Base-by-base conservation (phyloP, 2,888 invertebrate genomes). In the Strigamia crassipes region DNA sequence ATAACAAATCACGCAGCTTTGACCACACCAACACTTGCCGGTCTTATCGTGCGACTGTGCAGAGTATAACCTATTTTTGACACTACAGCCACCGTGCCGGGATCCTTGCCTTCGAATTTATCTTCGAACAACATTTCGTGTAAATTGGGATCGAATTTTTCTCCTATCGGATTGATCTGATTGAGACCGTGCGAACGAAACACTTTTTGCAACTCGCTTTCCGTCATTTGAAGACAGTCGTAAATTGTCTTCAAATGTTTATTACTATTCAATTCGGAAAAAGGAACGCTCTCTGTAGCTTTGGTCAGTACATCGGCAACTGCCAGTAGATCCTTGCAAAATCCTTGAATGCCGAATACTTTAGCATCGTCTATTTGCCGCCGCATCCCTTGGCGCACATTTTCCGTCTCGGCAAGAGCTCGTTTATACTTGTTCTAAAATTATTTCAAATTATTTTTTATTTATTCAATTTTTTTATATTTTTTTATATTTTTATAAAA, bases 41-140 rank as follows among this genome's bases (percentile, higher is more conserved):
- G 97, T 85, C 99, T 91, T 85, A 99, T 93, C 85, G 97, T 96
- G 85, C 99, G 91, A 86, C 96, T 95, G 86, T 96, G 94, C 82
- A 99, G 90, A 88, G 95, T 96, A 89, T 97, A 99, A 8, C 99
- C 99, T 78, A 96, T 91, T 90, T 99, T 99, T 82, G 96, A 95
- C 0, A 99, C 97, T 0, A 94, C 93, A 2, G 96, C 94, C 12
- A 99, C 93, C 0, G 94, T 95, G 46, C 97, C 97, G 0, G 96
- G 90, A 82, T 92, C 92, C 79, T 94, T 94, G 3, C 93, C 94
- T 85, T 93, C 91, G 79, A 94, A n/a, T n/a, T n/a, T n/a, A n/a
- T n/a, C n/a, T n/a, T n/a, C n/a, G n/a, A n/a, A 99, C 51, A 99
- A 88, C 0, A 99, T 99, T 89, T 99, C 98, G 86, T 99, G 99